Percentiles rank a stretch among this genome's conserved stretches.
Conservation (phyloP, 2,888 invertebrate species). For the Cheilosia vernalis region DNA sequence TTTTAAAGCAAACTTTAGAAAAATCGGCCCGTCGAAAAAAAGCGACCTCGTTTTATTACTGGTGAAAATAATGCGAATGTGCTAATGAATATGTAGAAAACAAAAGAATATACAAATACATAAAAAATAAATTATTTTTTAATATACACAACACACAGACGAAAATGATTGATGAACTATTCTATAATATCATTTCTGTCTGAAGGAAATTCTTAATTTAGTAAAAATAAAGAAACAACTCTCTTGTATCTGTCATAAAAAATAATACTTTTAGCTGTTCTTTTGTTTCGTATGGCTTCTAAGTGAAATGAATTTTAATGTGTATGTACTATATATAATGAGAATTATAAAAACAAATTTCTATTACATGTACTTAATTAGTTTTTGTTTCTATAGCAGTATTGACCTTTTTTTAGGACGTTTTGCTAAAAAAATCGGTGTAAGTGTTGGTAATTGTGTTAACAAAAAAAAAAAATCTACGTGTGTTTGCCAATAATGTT, state of each 20-base stretch:
- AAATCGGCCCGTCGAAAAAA: neutral
- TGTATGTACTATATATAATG: neutral
- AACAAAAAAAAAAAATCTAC: conserved; percentile 6
- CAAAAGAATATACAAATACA: conserved; percentile 5
- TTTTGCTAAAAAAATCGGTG: neutral
- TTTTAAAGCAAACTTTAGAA: neutral
- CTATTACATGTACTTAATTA: neutral
- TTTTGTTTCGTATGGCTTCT: conserved; percentile 19
- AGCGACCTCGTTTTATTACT: conserved; percentile 37
- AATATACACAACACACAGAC: conserved; percentile 3
- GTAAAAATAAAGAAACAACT: neutral
- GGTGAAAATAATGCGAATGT: conserved; percentile 19
- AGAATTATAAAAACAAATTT: conserved; percentile 4
- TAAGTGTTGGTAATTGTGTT: conserved; percentile 18
- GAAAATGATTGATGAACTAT: conserved; percentile 9
- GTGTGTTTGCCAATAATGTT: conserved; percentile 60
- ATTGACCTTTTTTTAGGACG: neutral
- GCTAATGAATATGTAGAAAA: conserved; percentile 30
- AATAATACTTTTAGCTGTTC: conserved; percentile 1
- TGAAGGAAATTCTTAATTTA: neutral
- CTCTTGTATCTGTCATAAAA: neutral
- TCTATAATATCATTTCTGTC: neutral
- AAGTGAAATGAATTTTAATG: conserved; percentile 5
- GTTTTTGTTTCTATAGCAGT: neutral
- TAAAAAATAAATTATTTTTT: conserved; percentile 11